These are phyloP conservation scores for Teleogryllus oceanicus DNA, from an alignment of 2,888 invertebrate species.

Conservation along the genomic window DNA sequence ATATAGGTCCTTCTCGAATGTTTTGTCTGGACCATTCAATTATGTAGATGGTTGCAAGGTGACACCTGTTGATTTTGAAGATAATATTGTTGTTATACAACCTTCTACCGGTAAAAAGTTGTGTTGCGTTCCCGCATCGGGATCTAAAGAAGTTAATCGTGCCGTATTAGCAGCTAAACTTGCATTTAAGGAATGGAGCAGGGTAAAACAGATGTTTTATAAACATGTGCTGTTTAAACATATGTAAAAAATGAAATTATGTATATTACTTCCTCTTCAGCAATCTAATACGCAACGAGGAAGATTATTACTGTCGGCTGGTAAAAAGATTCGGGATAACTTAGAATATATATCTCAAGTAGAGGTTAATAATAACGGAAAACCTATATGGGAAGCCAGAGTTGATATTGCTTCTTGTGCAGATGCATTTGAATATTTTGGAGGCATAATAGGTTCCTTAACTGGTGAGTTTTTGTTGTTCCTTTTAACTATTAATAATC, in stretches of 20 bases:
- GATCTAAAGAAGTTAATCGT: constrained; percentile 45
- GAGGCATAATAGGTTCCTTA: constrained; percentile 48
- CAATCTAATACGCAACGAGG: constrained; percentile 49
- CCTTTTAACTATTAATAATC: background rate
- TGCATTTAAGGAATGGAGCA: constrained; percentile 47
- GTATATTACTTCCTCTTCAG: constrained; percentile 37
- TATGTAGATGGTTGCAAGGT: constrained; percentile 39
- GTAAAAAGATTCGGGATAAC: constrained; percentile 46
- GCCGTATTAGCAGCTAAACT: constrained; percentile 46
- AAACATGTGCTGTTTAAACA: background rate
- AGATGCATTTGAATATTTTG: constrained; percentile 54
- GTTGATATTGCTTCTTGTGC: constrained; percentile 54
- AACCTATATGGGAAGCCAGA: constrained; percentile 55
- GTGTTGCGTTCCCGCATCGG: constrained; percentile 39
- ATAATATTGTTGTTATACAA: constrained; percentile 38
- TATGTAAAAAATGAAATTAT: background rate
- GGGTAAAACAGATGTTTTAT: constrained; percentile 22
- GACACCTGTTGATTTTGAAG: constrained; percentile 32
- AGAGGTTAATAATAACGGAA: constrained; percentile 53
- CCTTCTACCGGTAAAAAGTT: constrained; percentile 41
- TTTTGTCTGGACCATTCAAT: constrained; percentile 38
- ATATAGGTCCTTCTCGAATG: background rate
- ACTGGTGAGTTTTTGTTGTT: constrained; percentile 32
- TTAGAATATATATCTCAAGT: constrained; percentile 45
- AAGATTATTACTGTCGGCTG: constrained; percentile 46